These are phyloP conservation scores for Mormoops blainvillei DNA, from an alignment of 2,113 vertebrate species.

Conservation along the genomic window DNA sequence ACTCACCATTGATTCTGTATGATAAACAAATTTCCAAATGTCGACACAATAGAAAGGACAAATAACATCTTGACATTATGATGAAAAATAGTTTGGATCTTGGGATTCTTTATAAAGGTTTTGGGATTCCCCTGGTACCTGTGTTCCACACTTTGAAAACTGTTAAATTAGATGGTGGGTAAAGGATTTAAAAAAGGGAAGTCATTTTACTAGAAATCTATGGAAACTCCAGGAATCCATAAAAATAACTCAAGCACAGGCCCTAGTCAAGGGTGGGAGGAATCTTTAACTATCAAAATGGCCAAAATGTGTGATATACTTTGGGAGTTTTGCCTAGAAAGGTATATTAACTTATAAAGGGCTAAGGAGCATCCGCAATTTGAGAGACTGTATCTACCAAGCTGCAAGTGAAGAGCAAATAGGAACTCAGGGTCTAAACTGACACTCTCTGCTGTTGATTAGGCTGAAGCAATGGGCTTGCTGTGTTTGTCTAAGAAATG, in stretches of 20 bases:
- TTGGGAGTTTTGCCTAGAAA: not conserved
- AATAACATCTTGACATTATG: not conserved
- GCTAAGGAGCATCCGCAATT: not conserved
- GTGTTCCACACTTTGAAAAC: not conserved
- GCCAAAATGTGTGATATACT: not conserved
- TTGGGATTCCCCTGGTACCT: not conserved
- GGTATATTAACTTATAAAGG: fast-evolving
- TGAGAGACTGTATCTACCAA: not conserved
- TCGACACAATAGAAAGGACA: not conserved
- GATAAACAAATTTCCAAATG: not conserved
- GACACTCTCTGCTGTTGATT: fast-evolving
- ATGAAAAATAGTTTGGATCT: not conserved
- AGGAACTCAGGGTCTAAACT: not conserved
- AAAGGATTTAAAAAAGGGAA: too few species aligned
- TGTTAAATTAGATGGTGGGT: not conserved
- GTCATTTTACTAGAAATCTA: not conserved
- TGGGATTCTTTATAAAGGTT: not conserved
- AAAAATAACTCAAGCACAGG: not conserved
- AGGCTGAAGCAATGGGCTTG: fast-evolving
- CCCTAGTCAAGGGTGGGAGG: fast-evolving
- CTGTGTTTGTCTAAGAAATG: not conserved
- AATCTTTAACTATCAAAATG: fast-evolving
- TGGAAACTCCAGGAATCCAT: not conserved
- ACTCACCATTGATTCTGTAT: fast-evolving
- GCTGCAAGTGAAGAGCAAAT: not conserved